Evolutionary conservation across 2,888 invertebrate species (phyloP).

Genomic region (Graphium colonna): DNA sequence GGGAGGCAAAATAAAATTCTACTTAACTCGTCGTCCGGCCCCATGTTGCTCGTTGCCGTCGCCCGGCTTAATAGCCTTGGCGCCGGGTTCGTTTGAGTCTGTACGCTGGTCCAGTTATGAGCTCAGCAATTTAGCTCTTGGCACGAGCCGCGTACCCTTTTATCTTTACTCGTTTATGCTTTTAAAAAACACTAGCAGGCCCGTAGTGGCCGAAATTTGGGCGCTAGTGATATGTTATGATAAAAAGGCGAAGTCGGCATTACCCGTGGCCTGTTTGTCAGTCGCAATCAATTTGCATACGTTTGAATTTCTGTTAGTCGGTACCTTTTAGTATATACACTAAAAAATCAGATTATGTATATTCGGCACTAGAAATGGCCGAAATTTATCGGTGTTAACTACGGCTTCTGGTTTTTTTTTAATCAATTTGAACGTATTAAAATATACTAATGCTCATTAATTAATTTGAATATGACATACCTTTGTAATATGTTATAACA

Average conservation of each 20-base stretch:
- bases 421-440: no score
- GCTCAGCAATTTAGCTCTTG: constrained; percentile 9
- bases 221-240: not conserved
- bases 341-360: no score
- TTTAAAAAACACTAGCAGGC: not conserved
- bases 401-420: no score
- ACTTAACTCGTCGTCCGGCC: constrained; percentile 18
- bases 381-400: no score
- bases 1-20: constrained; percentile 20
- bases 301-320: no score
- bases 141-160: not conserved
- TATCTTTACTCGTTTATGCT: not conserved
- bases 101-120: constrained; percentile 8
- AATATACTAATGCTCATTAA: no score
- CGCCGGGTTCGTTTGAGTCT: constrained; percentile 18
- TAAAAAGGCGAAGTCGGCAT: no score
- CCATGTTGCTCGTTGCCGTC: constrained; percentile 19
- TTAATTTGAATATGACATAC: no score
- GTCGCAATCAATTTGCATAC: no score
- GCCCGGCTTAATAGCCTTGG: constrained; percentile 20
- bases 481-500: no score
- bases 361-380: no score
- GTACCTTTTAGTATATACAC: no score
- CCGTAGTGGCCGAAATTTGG: not conserved
- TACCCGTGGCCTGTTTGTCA: not conserved